Evolutionary conservation across 2,888 invertebrate species (phyloP), one percentile per base, ranked within the genome.

Genomic region (Agrilus biguttatus): DNA sequence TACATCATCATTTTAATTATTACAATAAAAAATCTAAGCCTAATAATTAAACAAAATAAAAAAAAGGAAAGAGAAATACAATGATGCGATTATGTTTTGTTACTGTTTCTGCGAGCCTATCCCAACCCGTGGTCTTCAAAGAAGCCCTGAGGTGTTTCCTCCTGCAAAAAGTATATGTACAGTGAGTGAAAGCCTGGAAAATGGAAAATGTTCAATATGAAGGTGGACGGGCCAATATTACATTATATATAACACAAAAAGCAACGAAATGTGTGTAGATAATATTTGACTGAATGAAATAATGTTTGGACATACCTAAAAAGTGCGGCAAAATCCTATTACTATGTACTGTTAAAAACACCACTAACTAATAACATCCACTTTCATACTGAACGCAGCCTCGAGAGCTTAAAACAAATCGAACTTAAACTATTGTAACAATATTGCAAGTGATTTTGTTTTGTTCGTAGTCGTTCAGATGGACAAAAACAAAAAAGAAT

Each of bases 111-210:
- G 19, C 23, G 36, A 37, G 36, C 10, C 8, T 40, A 93, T 58
- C 93, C 93, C 57, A 97, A 80, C 52, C 96, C 96, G 68, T 96
- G 95, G 73, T 97, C 97, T 69, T 97, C 97, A 71, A 97, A 97
- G 75, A 97, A 95, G 59, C 96, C 96, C 72, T 97, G 96, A 43
- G 96, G 96, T 44, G 96, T 97, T 77, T 97, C 96, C 75, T 97
- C 97, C 95, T 96, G 79, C 63, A 87, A 87, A 73, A 77, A 73
- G 71, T 70, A 65, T 28, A 28, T 28, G 10, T 28, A 28, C 28
- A 28, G 28, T 28, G 28, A 28, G 10, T 28, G 28, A 10, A 28
- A 28, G 10, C 10, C 28, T 28, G 3, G 28, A 4, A 28, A 28
- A 28, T 4, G 32, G 17, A 39, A 45, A 43, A 47, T 43, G 50